A percentile compares a stretch with the other conserved stretches of the same genome.
phyloP scores from a whole-genome alignment of 2,888 invertebrate species.

The Agrenia bidenticulata region DNA sequence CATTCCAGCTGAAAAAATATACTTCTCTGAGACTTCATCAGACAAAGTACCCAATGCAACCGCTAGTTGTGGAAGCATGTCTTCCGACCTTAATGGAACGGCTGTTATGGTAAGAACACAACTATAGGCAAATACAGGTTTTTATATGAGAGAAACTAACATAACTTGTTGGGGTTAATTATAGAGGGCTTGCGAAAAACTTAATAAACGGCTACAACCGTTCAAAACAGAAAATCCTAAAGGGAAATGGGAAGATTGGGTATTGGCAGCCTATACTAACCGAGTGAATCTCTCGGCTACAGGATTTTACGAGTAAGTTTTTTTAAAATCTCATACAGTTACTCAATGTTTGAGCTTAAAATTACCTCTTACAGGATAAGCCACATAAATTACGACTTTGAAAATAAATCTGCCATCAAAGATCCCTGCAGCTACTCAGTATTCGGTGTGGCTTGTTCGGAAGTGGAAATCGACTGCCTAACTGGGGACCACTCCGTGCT shows the following conservation, averaged over 20 bases:
- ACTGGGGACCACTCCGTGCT: constrained; percentile 90
- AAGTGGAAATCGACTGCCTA: constrained; percentile 91
- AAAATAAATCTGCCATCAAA: constrained; percentile 17
- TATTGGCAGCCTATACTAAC: constrained; percentile 72
- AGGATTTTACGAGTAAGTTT: constrained; percentile 68
- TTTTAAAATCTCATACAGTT: constrained; percentile 6
- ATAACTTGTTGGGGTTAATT: constrained; percentile 16
- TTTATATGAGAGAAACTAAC: not conserved
- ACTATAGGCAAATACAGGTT: too few species aligned
- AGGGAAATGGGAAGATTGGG: constrained; percentile 82
- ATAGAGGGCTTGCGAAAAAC: constrained; percentile 74
- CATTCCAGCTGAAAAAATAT: constrained; percentile 71
- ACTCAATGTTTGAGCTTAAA: not conserved
- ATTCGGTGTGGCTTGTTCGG: constrained; percentile 79
- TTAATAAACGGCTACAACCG: constrained; percentile 73
- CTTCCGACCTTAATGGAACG: constrained; percentile 89
- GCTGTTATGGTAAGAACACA: constrained; percentile 69
- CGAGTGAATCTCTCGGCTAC: constrained; percentile 77
- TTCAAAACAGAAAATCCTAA: constrained; percentile 73
- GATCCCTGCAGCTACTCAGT: constrained; percentile 77
- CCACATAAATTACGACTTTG: constrained; percentile 33
- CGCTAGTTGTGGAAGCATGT: constrained; percentile 78
- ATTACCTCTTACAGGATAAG: constrained; percentile 54
- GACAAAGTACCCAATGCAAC: constrained; percentile 92
- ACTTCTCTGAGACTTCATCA: constrained; percentile 79